phyloP scores from a whole-genome alignment of 2,888 invertebrate genomes.

The Drosophila meridiana region DNA sequence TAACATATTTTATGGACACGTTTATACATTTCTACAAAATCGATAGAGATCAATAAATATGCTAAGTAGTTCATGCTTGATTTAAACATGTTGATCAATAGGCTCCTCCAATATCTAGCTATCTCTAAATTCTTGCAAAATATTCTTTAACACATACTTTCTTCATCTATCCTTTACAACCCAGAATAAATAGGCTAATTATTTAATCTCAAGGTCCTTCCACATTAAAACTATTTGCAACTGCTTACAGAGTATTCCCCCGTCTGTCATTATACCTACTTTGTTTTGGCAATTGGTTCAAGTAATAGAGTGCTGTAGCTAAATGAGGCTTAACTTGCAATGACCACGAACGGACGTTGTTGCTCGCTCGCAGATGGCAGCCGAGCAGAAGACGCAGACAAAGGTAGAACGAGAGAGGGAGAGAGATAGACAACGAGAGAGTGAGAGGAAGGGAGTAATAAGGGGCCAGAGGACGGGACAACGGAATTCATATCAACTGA shows the following conservation, averaged over 20 bases:
- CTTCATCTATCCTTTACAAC: not conserved
- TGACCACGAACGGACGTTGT: conserved; percentile 52
- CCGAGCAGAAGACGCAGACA: conserved; percentile 29
- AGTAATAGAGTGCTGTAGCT: conserved; percentile 70
- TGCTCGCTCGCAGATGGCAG: conserved; percentile 33
- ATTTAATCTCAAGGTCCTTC: not conserved
- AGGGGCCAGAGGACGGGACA: not conserved
- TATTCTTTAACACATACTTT: not conserved
- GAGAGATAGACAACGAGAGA: not conserved
- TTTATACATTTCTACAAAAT: no score
- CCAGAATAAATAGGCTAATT: not conserved
- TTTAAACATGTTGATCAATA: no score
- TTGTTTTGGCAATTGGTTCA: conserved; percentile 50
- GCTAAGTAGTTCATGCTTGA: no score
- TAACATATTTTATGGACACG: no score
- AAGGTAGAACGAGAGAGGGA: conserved; percentile 4
- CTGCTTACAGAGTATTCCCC: conserved; percentile 2
- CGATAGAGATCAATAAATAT: no score
- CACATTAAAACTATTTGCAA: not conserved
- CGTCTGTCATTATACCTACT: not conserved
- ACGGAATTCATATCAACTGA: conserved; percentile 36
- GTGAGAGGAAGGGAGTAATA: not conserved
- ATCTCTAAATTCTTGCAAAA: not conserved
- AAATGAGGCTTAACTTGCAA: conserved; percentile 71
- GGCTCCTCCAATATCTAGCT: no score